These are phyloP conservation scores for Calameuta idolon DNA, from an alignment of 2,888 invertebrate species.

Conservation along the genomic window DNA sequence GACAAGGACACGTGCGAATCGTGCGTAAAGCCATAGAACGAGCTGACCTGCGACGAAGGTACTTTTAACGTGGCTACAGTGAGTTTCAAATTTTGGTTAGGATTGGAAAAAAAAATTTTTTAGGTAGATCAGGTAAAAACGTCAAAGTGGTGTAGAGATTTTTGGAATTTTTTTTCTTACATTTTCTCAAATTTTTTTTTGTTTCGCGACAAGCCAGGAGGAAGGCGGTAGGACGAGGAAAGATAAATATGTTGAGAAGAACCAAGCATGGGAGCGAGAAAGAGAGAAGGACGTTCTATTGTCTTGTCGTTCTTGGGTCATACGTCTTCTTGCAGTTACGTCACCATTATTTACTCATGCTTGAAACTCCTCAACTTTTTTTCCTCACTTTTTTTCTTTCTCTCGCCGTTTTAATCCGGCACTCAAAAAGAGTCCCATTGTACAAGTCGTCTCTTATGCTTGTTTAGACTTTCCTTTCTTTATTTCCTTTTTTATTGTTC, in stretches of 20 bases:
- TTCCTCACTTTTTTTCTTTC: constrained; percentile 27
- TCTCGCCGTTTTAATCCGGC: not conserved
- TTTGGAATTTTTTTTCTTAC: constrained; percentile 31
- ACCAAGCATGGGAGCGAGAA: constrained; percentile 16
- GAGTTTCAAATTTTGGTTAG: not conserved
- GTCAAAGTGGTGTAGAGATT: constrained; percentile 7
- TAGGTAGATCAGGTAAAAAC: not conserved
- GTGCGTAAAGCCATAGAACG: constrained; percentile 31
- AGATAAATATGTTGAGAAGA: constrained; percentile 21
- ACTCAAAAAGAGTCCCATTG: constrained; percentile 27
- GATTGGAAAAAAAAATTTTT: too few species aligned
- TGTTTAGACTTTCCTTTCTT: not conserved
- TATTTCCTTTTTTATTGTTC: not conserved
- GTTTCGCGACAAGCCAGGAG: constrained; percentile 29
- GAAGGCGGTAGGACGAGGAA: not conserved
- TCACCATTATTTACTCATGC: constrained; percentile 53
- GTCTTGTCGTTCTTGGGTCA: constrained; percentile 49
- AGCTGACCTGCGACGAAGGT: not conserved
- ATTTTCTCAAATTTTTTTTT: constrained; percentile 33
- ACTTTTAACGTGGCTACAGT: not conserved
- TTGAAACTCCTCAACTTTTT: constrained; percentile 31
- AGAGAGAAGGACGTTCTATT: constrained; percentile 42
- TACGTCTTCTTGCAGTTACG: constrained; percentile 53
- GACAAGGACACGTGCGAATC: constrained; percentile 56
- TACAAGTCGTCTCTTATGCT: constrained; percentile 29